These are phyloP conservation scores for Octomys mimax DNA, from an alignment of 2,797 vertebrate species.

Conservation along the genomic window DNA sequence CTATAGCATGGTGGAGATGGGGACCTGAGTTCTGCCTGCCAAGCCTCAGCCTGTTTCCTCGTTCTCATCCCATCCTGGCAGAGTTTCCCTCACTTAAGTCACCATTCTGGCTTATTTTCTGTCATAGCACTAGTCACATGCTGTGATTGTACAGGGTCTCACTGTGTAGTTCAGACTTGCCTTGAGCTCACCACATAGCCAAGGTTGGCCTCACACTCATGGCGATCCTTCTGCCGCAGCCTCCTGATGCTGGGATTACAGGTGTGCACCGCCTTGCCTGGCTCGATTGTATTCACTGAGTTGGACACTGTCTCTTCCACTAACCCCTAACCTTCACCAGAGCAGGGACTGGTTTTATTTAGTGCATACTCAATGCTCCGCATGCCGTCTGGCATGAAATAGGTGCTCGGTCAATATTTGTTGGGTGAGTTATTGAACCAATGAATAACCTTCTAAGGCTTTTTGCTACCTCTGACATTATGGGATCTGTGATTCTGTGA, in stretches of 20 bases:
- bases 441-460: too few species aligned
- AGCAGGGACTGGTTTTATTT: neutral
- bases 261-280: too few species aligned
- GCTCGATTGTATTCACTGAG: neutral
- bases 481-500: neutral
- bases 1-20: neutral
- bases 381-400: neutral
- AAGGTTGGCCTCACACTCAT: too few species aligned
- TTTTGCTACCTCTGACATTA: neutral
- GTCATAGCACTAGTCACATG: neutral
- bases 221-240: too few species aligned
- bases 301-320: neutral
- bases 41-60: neutral
- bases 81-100: neutral
- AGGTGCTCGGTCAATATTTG: neutral
- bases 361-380: neutral
- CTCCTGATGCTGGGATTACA: too few species aligned
- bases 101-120: neutral
- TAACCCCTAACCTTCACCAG: neutral
- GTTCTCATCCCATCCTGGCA: neutral
- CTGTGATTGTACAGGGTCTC: too few species aligned
- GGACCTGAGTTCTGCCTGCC: neutral
- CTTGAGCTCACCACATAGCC: too few species aligned
- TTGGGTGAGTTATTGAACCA: neutral
- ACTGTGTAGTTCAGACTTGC: too few species aligned